Base-by-base conservation (phyloP, 2,113 vertebrate genomes). In the Baryphthengus martii region DNA sequence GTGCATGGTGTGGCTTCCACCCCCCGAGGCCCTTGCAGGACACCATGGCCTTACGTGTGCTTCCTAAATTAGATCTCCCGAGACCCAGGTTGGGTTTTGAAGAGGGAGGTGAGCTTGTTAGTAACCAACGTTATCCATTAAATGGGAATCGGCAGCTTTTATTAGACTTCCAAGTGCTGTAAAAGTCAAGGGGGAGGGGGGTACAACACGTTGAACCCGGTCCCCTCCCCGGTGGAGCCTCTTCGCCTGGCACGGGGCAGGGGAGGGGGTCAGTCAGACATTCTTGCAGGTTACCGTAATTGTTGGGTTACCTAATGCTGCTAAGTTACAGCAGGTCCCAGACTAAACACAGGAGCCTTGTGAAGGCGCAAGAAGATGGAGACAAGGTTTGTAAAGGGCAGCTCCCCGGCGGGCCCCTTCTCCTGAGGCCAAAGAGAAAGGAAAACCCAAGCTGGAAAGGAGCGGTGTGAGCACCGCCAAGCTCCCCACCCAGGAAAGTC, bases 61-160 rank as follows among this genome's bases (percentile, higher is more conserved):
- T 18, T 89, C 91, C 91, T 72, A 92, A 96, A 95, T 95, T 15
- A 91, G 89, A 74, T 75, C 94, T 92, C 94, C 61, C 11, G 96
- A 72, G 95, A 81, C 9, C 4, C 1, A 72, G 3, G 1, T 4
- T 37, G 80, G 56, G 33, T 89, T 67, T 85, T 89, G 63, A 71
- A 72, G 88, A 82, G 86, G 33, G 89, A 84, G 72, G 84, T 31
- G 86, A 95, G 86, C 73, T 91, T 44, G 76, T 95, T 85, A 93
- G 91, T 35, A 81, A 56, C 93, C 93, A 78, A 68, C 9, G 1
- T n/a, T 25, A 72, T 68, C 89, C 94, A 66, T 52, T 74, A 44
- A 78, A 78, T 0, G 5, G 68, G 83, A 89, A 89, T 65, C 86
- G 21, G 91, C 47, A 50, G 44, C 26, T 90, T 96, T 96, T 61